Evolutionary conservation across 2,797 vertebrate species (phyloP).

Genomic region (Sternotherus odoratus): DNA sequence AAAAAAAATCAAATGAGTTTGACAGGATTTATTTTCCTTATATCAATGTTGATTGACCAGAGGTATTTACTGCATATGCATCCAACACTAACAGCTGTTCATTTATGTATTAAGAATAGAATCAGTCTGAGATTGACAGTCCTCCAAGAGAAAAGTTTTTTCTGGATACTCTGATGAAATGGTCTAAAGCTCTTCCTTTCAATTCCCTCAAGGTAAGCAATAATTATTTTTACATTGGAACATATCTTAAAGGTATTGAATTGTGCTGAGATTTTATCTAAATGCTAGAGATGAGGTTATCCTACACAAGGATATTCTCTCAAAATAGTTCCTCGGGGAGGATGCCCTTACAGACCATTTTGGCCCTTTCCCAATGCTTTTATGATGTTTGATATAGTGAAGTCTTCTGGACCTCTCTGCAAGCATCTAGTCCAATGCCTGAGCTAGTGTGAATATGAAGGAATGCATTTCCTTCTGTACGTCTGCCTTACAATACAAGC

Average conservation of each 20-base stretch:
- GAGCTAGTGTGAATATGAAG: neutral
- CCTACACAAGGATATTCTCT: neutral
- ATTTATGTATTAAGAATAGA: neutral
- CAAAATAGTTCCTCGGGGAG: neutral
- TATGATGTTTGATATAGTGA: neutral
- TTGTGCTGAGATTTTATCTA: neutral
- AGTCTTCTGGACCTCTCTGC: neutral
- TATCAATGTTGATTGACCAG: neutral
- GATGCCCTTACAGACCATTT: neutral
- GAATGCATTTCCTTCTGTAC: neutral
- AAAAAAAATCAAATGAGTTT: neutral
- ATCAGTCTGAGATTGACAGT: neutral
- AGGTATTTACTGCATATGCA: neutral
- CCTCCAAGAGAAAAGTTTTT: neutral
- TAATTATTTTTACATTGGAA: slow-evolving; percentile 10
- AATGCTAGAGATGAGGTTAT: neutral
- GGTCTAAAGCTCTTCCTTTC: neutral
- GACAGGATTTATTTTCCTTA: neutral
- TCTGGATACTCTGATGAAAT: neutral
- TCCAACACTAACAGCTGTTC: neutral
- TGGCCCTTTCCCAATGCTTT: neutral
- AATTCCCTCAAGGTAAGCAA: neutral
- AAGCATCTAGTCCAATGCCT: neutral
- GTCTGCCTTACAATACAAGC: neutral
- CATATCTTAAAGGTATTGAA: neutral